phyloP scores from a whole-genome alignment of 64 coral and sea anemone species.

The Cladopsammia gracilis region DNA sequence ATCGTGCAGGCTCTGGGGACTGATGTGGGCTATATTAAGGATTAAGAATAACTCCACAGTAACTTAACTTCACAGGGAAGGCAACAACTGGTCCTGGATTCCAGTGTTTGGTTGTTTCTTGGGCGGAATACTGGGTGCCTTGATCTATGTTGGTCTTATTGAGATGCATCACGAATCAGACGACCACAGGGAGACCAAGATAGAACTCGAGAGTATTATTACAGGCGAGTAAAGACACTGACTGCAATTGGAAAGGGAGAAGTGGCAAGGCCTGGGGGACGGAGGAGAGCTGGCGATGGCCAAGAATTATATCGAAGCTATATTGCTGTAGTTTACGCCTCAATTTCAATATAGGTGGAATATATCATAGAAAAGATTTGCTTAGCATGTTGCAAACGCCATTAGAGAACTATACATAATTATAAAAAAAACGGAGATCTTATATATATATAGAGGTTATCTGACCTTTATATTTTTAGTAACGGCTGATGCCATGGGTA shows the following conservation, averaged over 20 bases:
- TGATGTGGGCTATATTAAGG: too few relatives aligned
- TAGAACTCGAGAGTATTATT: slow-evolving; percentile 35
- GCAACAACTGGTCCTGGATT: slow-evolving; percentile 84
- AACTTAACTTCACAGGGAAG: slow-evolving; percentile 22
- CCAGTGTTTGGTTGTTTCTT: slow-evolving; percentile 65
- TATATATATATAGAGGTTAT: too few relatives aligned
- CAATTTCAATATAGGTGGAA: too few relatives aligned
- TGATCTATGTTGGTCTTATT: slow-evolving; percentile 68
- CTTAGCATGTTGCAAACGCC: too few relatives aligned
- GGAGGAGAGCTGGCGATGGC: background rate
- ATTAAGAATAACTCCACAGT: background rate
- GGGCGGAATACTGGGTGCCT: slow-evolving; percentile 65
- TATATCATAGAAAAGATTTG: too few relatives aligned
- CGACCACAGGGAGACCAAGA: background rate
- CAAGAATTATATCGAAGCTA: background rate
- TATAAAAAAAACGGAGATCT: too few relatives aligned
- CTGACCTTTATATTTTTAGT: too few relatives aligned
- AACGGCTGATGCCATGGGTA: too few relatives aligned
- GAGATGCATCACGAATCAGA: slow-evolving; percentile 71
- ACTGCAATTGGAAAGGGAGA: background rate
- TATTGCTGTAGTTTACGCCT: too few relatives aligned
- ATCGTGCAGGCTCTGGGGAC: too few relatives aligned
- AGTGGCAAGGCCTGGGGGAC: background rate
- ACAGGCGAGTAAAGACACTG: background rate
- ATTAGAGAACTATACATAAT: too few relatives aligned